Base-by-base conservation (phyloP, 1,140 invertebrate genomes). In the Arctopsyche grandis region DNA sequence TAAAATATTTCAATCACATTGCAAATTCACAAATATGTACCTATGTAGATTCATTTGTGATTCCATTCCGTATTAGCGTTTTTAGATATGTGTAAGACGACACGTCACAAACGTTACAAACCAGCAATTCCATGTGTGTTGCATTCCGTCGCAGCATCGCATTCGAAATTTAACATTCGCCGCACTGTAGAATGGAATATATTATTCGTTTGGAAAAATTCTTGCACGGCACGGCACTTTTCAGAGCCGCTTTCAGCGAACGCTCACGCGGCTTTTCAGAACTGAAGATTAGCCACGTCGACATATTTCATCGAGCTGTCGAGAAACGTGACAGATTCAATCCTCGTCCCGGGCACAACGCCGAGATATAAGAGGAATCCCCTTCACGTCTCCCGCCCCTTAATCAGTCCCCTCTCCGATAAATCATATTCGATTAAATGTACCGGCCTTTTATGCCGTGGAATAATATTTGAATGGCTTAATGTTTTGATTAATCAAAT, bases 401-500 rank as follows among this genome's bases (percentile, higher is more conserved):
- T n/a, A n/a, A n/a, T n/a, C n/a, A n/a, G 29, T 38, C 29, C 29
- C 29, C 44, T 46, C 5, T 7, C 48, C 48, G 12, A 52, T 52
- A 52, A 52, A 52, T 52, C 48, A 52, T 52, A 52, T 38, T 52
- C 48, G 48, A 52, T 10, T 3, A 52, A 52, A 52, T 14, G 4
- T 52, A 1, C 12, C 48, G 48, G 10, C 63, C 58, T 73, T 70
- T 70, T 70, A 29, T 70, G 12, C n/a, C 69, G 22, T 21, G 24
- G 24, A 74, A 74, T 48, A 74, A 74, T 48, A 74, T 74, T 74
- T 56, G 71, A 56, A 74, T 74, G 43, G 43, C 44, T 56, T 74
- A 74, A 56, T 74, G 71, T 74, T 74, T 74, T 74, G 71, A 74
- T 74, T 74, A 74, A 74, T 74, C 71, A 74, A 48, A 73, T 3